phyloP scores from a whole-genome alignment of 2,113 vertebrate species.

The Percina caprodes region DNA sequence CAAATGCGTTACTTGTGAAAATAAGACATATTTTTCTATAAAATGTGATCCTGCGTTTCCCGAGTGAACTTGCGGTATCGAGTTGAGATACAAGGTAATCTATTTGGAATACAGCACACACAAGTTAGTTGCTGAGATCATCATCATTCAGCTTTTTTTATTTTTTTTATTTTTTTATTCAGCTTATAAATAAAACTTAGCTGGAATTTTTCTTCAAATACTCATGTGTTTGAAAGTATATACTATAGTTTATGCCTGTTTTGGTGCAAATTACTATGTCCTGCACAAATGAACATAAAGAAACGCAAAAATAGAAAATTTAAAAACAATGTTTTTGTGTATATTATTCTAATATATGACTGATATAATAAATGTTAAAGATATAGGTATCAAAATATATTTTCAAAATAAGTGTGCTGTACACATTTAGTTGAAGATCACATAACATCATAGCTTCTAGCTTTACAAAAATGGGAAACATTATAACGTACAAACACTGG shows the following conservation, averaged over 20 bases:
- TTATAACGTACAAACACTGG: neutral
- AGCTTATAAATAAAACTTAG: too few relatives aligned
- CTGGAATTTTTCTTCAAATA: too few relatives aligned
- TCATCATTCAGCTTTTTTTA: too few relatives aligned
- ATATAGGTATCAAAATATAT: neutral
- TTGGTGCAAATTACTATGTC: neutral
- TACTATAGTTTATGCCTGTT: neutral
- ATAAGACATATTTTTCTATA: too few relatives aligned
- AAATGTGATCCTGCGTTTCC: too few relatives aligned
- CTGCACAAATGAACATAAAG: neutral
- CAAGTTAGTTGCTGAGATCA: too few relatives aligned
- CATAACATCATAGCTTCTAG: neutral
- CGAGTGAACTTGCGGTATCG: too few relatives aligned
- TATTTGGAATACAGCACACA: too few relatives aligned
- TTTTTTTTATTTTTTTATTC: too few relatives aligned
- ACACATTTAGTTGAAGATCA: neutral
- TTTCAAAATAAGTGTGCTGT: neutral
- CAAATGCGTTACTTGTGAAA: too few relatives aligned
- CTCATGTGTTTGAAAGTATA: neutral
- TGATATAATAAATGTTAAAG: neutral
- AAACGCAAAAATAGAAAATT: neutral
- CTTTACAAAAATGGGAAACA: conserved; percentile 18
- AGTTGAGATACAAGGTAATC: too few relatives aligned
- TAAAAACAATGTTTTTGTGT: neutral
- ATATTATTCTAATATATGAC: neutral